phyloP scores from a whole-genome alignment of 2,797 vertebrate genomes.

The Acanthiza pusilla region DNA sequence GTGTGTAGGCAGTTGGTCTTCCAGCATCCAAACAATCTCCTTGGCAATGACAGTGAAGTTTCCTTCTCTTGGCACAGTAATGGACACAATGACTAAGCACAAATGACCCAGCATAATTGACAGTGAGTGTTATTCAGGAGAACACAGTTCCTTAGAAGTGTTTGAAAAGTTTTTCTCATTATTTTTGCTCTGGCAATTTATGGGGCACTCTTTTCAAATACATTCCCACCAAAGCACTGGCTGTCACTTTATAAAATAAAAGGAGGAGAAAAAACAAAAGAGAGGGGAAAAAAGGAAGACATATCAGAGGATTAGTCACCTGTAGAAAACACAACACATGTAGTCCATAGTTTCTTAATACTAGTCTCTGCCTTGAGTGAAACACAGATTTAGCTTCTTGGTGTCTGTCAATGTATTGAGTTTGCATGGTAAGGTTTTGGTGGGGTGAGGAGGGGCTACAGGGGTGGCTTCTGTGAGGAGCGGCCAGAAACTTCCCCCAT shows the following conservation, averaged over 20 bases:
- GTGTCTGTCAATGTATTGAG: background rate
- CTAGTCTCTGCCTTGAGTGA: background rate
- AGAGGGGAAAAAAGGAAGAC: background rate
- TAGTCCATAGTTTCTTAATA: background rate
- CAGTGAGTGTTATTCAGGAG: background rate
- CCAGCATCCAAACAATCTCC: slow-evolving; percentile 11
- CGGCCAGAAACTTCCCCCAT: background rate
- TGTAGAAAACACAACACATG: background rate
- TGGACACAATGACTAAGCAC: background rate
- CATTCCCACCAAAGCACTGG: background rate
- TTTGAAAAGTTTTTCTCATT: background rate
- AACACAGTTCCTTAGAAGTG: background rate
- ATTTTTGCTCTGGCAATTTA: background rate
- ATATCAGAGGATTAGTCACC: background rate
- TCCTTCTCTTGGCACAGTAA: background rate
- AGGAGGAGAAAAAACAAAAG: background rate
- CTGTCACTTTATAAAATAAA: background rate
- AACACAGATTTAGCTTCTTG: background rate
- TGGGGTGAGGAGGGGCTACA: background rate
- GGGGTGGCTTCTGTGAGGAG: background rate
- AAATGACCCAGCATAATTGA: background rate
- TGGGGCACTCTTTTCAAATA: background rate
- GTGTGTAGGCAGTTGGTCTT: background rate
- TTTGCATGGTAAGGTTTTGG: background rate
- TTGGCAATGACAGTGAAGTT: background rate